Evolutionary conservation across 2,113 vertebrate species (phyloP).

Genomic region (Paralichthys olivaceus): DNA sequence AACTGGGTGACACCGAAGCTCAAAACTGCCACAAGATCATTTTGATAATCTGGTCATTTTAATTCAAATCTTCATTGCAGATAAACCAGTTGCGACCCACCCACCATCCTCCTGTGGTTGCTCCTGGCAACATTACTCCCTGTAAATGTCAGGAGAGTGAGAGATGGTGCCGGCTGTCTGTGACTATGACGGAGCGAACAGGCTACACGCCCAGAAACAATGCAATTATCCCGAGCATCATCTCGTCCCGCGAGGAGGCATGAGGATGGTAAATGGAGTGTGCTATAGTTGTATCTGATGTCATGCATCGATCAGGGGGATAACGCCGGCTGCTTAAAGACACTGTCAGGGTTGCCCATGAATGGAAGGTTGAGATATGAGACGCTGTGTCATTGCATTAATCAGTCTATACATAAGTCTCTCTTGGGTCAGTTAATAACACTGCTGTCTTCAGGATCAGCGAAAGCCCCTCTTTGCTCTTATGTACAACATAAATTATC

Average conservation of each 20-base stretch:
- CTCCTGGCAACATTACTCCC: constrained; percentile 65
- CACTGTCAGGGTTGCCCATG: constrained; percentile 13
- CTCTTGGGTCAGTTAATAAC: constrained; percentile 4
- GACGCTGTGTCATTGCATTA: constrained; percentile 9
- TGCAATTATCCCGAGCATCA: constrained; percentile 50
- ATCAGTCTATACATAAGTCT: constrained; percentile 7
- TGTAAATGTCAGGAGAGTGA: constrained; percentile 56
- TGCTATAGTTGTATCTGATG: background rate
- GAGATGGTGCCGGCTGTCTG: constrained; percentile 49
- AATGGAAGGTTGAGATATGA: constrained; percentile 29
- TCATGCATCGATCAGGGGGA: constrained; percentile 30
- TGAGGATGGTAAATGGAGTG: constrained; percentile 15
- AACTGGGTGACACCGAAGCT: no score
- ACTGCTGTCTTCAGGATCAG: constrained; percentile 29
- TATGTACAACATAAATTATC: constrained; percentile 54
- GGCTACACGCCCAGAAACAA: constrained; percentile 54
- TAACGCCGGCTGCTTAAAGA: constrained; percentile 19
- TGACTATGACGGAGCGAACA: constrained; percentile 35
- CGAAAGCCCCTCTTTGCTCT: constrained; percentile 29
- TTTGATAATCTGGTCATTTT: no score
- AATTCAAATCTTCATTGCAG: no score
- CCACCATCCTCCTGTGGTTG: constrained; percentile 49
- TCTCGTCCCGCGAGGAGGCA: constrained; percentile 8
- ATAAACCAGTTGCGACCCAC: background rate
- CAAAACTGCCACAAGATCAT: no score